These are phyloP conservation scores for Channa striata DNA, from an alignment of 2,797 vertebrate genomes.

Conservation along the genomic window DNA sequence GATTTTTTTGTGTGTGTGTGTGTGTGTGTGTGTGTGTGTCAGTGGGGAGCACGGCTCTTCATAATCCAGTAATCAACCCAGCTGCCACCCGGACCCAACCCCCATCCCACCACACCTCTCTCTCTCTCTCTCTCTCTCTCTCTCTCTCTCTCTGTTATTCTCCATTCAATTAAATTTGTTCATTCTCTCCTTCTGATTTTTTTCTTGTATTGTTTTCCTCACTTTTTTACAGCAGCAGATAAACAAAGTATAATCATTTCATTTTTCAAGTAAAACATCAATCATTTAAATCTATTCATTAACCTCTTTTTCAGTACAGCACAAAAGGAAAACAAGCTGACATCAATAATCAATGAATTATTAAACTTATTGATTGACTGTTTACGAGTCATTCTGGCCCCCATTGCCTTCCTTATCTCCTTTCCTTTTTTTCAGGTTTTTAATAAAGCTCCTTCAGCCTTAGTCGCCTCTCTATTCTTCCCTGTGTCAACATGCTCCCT, in stretches of 20 bases:
- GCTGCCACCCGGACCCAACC: slow-evolving; percentile 81
- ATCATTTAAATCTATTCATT: not conserved
- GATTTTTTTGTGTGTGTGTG: slow-evolving; percentile 42
- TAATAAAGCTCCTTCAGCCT: slow-evolving; percentile 44
- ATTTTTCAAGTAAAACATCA: not conserved
- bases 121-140: slow-evolving; percentile 24
- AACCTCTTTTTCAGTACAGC: not conserved
- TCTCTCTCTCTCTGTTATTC: slow-evolving; percentile 15
- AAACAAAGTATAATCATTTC: not conserved
- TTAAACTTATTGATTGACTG: not conserved
- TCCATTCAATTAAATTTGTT: not conserved
- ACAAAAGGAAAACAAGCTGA: not conserved
- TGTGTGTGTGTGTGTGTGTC: slow-evolving; percentile 71
- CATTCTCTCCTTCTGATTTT: not conserved
- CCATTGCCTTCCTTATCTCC: not conserved
- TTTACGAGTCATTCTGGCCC: not conserved
- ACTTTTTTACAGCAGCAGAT: not conserved
- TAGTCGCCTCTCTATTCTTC: slow-evolving; percentile 33
- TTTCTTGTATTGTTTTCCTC: not conserved
- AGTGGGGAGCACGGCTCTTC: slow-evolving; percentile 79
- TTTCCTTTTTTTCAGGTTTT: slow-evolving; percentile 30
- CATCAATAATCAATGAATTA: not conserved
- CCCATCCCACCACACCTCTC: slow-evolving; percentile 49
- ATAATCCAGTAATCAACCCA: slow-evolving; percentile 88
- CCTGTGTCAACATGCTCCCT: slow-evolving; percentile 13